A percentile compares a stretch with the other conserved stretches of the same genome.
phyloP scores from a whole-genome alignment of 1,140 invertebrate genomes.

The Liolophura sinensis region DNA sequence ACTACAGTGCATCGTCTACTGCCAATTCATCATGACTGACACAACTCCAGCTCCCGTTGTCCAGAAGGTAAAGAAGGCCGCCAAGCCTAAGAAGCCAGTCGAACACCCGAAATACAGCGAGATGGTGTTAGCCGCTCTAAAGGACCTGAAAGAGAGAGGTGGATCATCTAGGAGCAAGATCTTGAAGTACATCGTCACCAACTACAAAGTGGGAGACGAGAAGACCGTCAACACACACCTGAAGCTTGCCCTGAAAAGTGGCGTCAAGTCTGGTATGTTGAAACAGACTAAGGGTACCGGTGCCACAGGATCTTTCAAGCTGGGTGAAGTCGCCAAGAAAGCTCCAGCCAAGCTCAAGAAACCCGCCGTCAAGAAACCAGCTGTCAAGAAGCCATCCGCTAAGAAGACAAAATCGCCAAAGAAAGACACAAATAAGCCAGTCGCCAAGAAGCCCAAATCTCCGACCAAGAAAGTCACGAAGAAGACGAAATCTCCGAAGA shows the following conservation, averaged over 20 bases:
- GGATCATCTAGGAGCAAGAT: constrained; percentile 42
- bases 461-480: background rate
- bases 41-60: no score
- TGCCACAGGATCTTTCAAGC: constrained; percentile 35
- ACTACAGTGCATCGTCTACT: no score
- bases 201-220: constrained; percentile 33
- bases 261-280: background rate
- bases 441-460: background rate
- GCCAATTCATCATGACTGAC: no score
- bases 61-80: background rate
- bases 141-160: constrained; percentile 16
- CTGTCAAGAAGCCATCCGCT: no score
- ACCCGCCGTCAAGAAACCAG: constrained; percentile 1
- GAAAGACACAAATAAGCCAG: constrained; percentile 5
- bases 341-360: background rate
- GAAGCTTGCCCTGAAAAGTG: constrained; percentile 1
- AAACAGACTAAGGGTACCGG: constrained; percentile 29
- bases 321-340: background rate
- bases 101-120: constrained; percentile 10
- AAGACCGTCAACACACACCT: background rate
- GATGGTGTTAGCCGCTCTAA: constrained; percentile 13
- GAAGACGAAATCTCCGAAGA: constrained; percentile 2
- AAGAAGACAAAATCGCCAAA: constrained; percentile 2
- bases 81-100: constrained; percentile 26
- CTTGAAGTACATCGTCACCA: constrained; percentile 42